Conservation (phyloP, 2,113 vertebrate genomes). For the Nanger granti region DNA sequence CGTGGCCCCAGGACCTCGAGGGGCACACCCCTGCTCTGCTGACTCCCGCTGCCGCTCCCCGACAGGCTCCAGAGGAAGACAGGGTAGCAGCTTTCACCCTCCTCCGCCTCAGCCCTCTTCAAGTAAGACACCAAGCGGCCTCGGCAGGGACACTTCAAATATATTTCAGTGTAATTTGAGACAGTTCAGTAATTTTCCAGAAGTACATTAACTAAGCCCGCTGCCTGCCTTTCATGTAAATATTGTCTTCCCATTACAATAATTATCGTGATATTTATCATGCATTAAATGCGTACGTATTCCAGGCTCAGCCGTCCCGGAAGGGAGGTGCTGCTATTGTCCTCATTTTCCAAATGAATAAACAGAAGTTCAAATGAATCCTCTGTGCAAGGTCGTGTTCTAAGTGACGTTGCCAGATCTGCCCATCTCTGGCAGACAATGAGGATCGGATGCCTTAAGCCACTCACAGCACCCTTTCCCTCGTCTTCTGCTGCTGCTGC, state of each 20-base stretch:
- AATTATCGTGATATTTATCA: constrained; percentile 28
- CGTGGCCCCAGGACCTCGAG: not conserved
- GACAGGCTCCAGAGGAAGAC: not conserved
- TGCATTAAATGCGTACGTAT: not conserved
- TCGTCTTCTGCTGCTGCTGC: not conserved
- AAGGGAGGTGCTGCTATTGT: not conserved
- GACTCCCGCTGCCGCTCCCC: too few relatives aligned
- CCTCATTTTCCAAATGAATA: constrained; percentile 20
- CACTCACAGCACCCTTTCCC: not conserved
- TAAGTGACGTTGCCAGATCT: not conserved
- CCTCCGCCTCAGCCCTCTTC: not conserved
- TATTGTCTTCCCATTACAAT: constrained; percentile 27
- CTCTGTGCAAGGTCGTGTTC: constrained; percentile 13
- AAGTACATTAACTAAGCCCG: not conserved
- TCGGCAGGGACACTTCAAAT: not conserved
- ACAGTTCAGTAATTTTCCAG: constrained; percentile 60
- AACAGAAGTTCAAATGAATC: not conserved
- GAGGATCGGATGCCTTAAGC: not conserved
- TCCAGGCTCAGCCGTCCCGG: not conserved
- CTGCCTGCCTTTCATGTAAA: constrained; percentile 49
- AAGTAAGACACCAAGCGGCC: not conserved
- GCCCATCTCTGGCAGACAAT: not conserved
- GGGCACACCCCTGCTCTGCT: not conserved
- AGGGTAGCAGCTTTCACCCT: not conserved
- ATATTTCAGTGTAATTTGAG: constrained; percentile 37